phyloP scores from a whole-genome alignment of 2,113 vertebrate genomes.

The Ctenodactylus gundi region DNA sequence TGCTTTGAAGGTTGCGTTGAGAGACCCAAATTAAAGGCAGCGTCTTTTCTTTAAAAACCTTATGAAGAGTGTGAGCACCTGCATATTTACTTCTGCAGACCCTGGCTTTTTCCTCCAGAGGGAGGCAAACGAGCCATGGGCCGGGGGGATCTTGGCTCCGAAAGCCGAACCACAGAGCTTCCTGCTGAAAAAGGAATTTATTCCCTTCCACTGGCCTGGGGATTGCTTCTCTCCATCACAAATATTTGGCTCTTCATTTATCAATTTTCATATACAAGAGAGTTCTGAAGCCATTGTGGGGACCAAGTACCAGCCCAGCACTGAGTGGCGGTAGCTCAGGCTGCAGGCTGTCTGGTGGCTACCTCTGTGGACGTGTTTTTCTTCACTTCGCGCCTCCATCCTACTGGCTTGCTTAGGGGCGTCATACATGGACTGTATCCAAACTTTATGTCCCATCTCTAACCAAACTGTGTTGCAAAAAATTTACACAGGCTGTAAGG shows the following conservation, averaged over 20 bases:
- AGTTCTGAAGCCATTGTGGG: not conserved
- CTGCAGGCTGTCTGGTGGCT: not conserved
- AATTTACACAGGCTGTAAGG: not conserved
- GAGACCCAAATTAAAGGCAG: not conserved
- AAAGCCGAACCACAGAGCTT: not conserved
- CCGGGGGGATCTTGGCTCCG: not conserved
- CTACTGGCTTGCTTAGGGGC: no score
- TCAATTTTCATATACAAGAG: not conserved
- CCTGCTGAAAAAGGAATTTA: not conserved
- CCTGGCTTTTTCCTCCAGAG: not conserved
- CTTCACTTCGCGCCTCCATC: not conserved
- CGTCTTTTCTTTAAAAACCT: not conserved
- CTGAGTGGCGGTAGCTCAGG: not conserved
- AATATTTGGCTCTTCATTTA: not conserved
- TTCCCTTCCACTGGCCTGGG: not conserved
- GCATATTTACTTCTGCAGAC: fast-evolving
- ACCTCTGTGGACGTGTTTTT: not conserved
- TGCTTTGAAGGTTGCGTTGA: not conserved
- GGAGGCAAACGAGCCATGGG: not conserved
- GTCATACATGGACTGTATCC: not conserved
- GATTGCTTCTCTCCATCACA: not conserved
- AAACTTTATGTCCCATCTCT: not conserved
- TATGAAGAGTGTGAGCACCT: not conserved
- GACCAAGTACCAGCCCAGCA: fast-evolving
- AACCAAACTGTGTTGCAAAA: not conserved